A percentile compares a stretch with the other conserved stretches of the same genome.
phyloP scores from a whole-genome alignment of 2,113 vertebrate genomes.

The Anseranas semipalmata region DNA sequence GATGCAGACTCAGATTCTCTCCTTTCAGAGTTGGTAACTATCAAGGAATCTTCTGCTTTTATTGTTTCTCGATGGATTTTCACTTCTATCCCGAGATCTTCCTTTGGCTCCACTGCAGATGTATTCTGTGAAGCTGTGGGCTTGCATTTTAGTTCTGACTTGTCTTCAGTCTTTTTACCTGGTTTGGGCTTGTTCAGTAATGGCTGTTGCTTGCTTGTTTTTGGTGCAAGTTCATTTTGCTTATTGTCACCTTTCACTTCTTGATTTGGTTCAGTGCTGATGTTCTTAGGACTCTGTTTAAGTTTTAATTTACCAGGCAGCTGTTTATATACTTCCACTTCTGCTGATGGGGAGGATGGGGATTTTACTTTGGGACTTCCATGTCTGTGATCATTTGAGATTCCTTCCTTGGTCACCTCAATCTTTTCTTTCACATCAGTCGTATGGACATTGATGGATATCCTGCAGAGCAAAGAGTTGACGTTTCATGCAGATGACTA shows the following conservation, averaged over 20 bases:
- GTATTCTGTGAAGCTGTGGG: neutral
- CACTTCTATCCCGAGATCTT: neutral
- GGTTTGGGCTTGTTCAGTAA: neutral
- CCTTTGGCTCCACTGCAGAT: neutral
- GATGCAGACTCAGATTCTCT: neutral
- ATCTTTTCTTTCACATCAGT: slow-evolving; percentile 39
- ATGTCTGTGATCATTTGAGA: neutral
- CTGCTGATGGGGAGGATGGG: neutral
- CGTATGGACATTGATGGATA: slow-evolving; percentile 49
- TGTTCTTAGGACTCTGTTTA: neutral
- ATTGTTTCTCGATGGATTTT: neutral
- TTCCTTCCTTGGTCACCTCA: neutral
- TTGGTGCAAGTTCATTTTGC: neutral
- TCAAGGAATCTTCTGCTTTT: neutral
- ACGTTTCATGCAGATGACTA: neutral
- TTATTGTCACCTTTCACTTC: slow-evolving; percentile 12
- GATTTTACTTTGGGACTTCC: neutral
- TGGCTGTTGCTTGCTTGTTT: neutral
- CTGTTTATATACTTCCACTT: neutral
- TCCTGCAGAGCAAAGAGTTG: slow-evolving; percentile 56
- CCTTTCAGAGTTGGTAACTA: neutral
- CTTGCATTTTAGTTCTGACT: neutral
- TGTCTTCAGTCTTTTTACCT: slow-evolving; percentile 16
- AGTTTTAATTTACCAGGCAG: neutral
- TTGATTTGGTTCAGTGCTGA: neutral